These are phyloP conservation scores for Zaprionus nigranus DNA, from an alignment of 1,140 invertebrate genomes.

Conservation along the genomic window DNA sequence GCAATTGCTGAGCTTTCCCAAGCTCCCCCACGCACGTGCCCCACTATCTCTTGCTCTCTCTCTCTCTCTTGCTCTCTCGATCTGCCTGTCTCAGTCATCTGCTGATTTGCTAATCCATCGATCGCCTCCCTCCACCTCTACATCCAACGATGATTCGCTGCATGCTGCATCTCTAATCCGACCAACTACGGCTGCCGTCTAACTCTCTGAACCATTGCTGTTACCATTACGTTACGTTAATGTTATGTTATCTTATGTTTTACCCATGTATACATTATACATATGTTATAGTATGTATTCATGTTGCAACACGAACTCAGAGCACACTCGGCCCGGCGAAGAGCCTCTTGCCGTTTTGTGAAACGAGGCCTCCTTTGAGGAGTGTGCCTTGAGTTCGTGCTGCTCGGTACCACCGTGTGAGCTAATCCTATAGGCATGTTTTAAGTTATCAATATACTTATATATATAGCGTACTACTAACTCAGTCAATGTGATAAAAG, in stretches of 20 bases:
- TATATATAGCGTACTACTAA: constrained; percentile 33
- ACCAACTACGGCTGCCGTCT: constrained; percentile 6
- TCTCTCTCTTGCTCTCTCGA: background rate
- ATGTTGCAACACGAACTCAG: constrained; percentile 20
- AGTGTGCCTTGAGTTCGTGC: constrained; percentile 19
- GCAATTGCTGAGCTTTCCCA: constrained; percentile 42
- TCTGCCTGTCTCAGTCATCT: too few species aligned
- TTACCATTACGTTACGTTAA: constrained; percentile 12
- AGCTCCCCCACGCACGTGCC: constrained; percentile 11
- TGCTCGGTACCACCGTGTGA: constrained; percentile 1
- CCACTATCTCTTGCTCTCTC: background rate
- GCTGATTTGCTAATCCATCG: too few species aligned
- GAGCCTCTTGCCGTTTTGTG: background rate
- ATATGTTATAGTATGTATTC: constrained; percentile 1
- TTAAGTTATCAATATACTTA: constrained; percentile 41
- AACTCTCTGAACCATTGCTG: constrained; percentile 5
- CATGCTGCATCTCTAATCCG: constrained; percentile 45
- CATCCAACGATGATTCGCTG: constrained; percentile 9
- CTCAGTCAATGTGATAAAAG: constrained; percentile 23
- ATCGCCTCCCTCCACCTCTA: background rate
- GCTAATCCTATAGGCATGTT: constrained; percentile 48
- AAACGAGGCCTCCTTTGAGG: background rate
- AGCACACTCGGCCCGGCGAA: background rate
- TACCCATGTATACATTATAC: constrained; percentile 14
- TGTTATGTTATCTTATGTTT: constrained; percentile 23